Percentiles rank a stretch among this genome's conserved stretches.
Conservation (phyloP, 2,113 vertebrate species). For the Suncus etruscus region DNA sequence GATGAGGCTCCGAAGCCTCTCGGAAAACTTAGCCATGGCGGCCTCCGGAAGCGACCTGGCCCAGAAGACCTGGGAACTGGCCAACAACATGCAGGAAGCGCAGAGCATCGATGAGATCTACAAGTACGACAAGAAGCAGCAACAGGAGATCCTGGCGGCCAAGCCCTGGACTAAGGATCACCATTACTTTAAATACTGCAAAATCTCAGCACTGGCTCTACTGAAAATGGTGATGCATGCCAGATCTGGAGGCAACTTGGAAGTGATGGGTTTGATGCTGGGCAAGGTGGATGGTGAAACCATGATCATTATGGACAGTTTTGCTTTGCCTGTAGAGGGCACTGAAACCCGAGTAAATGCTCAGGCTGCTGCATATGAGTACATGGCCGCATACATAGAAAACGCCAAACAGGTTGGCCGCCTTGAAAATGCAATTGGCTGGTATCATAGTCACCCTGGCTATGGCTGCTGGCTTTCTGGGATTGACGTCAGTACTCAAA, state of each 20-base stretch:
- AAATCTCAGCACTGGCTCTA: slow-evolving; percentile 97
- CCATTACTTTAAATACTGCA: slow-evolving; percentile 99
- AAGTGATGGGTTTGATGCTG: slow-evolving; percentile 99
- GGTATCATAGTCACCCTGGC: slow-evolving; percentile 99
- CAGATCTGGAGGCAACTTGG: slow-evolving; percentile 96
- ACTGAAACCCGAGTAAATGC: slow-evolving; percentile 98
- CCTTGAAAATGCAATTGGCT: slow-evolving; percentile 98
- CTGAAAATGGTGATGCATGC: slow-evolving; percentile 99
- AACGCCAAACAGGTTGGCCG: slow-evolving; percentile 99
- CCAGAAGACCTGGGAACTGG: slow-evolving; percentile 97
- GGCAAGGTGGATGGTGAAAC: slow-evolving; percentile 99
- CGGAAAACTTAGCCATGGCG: slow-evolving; percentile 85
- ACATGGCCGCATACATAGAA: slow-evolving; percentile 99
- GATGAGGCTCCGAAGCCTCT: slow-evolving; percentile 33
- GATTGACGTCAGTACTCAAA: slow-evolving; percentile 99
- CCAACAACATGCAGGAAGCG: slow-evolving; percentile 98
- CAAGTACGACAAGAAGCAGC: slow-evolving; percentile 99
- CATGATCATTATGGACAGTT: slow-evolving; percentile 99
- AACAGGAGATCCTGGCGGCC: slow-evolving; percentile 98
- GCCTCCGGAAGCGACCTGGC: slow-evolving; percentile 91
- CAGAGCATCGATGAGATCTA: slow-evolving; percentile 99
- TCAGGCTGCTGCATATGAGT: slow-evolving; percentile 98
- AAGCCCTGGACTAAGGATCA: slow-evolving; percentile 99
- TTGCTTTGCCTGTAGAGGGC: slow-evolving; percentile 97
- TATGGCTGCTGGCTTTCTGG: slow-evolving; percentile 99